Conservation (phyloP, 1,140 invertebrate species). For the Neuroterus valhalla region DNA sequence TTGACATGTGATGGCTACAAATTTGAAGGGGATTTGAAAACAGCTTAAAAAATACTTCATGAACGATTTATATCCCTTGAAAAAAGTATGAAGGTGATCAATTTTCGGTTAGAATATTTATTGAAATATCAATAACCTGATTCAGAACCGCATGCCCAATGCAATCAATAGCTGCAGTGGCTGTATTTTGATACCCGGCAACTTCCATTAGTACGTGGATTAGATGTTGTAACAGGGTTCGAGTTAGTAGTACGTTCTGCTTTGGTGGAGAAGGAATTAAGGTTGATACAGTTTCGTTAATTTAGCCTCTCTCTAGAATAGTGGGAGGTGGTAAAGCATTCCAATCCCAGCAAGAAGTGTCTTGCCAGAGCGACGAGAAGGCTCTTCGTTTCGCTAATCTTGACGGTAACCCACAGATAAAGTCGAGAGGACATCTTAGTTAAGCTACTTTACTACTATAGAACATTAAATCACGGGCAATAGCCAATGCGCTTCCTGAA, state of each 20-base stretch:
- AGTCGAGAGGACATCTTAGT: constrained; percentile 7
- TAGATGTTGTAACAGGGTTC: too few species aligned
- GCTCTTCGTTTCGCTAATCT: constrained; percentile 27
- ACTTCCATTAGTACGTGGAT: too few species aligned
- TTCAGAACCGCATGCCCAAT: too few species aligned
- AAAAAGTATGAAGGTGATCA: too few species aligned
- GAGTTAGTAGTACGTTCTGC: not conserved
- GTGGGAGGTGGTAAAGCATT: constrained; percentile 2
- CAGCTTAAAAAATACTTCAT: too few species aligned
- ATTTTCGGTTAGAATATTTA: too few species aligned
- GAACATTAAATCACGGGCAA: constrained; percentile 16
- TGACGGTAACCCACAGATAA: constrained; percentile 20
- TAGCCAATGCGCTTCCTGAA: constrained; percentile 10
- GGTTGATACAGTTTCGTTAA: not conserved
- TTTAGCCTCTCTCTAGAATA: constrained; percentile 6
- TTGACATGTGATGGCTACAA: too few species aligned
- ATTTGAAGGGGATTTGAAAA: too few species aligned
- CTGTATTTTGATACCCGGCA: too few species aligned
- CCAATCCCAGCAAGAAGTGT: constrained; percentile 17
- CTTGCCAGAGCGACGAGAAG: constrained; percentile 1
- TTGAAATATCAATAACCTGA: too few species aligned
- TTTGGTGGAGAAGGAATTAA: constrained; percentile 3
- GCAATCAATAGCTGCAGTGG: too few species aligned
- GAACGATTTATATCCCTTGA: too few species aligned
- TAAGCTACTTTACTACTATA: constrained; percentile 13